phyloP scores from a whole-genome alignment of 2,888 invertebrate genomes.

The Stenolophus ochropezus region DNA sequence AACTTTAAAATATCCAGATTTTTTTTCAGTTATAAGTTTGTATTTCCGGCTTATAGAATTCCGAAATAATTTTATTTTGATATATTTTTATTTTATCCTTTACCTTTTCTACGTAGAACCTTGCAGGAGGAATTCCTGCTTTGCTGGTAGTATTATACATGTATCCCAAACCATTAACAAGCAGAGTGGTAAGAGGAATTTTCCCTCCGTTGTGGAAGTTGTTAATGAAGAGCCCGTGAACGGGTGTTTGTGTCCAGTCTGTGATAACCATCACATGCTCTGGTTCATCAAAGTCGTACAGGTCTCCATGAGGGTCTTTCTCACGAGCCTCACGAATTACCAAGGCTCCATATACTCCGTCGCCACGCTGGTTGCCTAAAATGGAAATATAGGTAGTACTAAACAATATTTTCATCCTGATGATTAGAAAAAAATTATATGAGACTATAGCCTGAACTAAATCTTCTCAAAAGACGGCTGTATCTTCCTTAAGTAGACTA shows the following conservation, averaged over 20 bases:
- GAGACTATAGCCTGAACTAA: too few relatives aligned
- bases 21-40: too few relatives aligned
- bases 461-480: too few relatives aligned
- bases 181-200: not conserved
- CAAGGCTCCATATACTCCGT: conserved; percentile 75
- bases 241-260: conserved; percentile 74
- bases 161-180: conserved; percentile 49
- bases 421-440: too few relatives aligned
- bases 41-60: too few relatives aligned
- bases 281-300: conserved; percentile 74
- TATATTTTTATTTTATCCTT: too few relatives aligned
- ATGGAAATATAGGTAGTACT: not conserved
- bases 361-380: conserved; percentile 74
- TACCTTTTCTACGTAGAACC: conserved; percentile 82
- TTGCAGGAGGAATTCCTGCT: conserved; percentile 74
- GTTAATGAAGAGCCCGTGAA: conserved; percentile 79
- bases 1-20: too few relatives aligned
- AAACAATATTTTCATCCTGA: too few relatives aligned
- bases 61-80: too few relatives aligned
- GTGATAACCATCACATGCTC: conserved; percentile 74
- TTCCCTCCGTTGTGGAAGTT: conserved; percentile 68
- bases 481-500: too few relatives aligned
- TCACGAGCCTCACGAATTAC: conserved; percentile 72
- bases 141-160: conserved; percentile 68
- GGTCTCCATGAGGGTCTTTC: conserved; percentile 69